These are phyloP conservation scores for Phrynocephalus guinanensis DNA, from an alignment of 2,797 vertebrate genomes.

Conservation along the genomic window DNA sequence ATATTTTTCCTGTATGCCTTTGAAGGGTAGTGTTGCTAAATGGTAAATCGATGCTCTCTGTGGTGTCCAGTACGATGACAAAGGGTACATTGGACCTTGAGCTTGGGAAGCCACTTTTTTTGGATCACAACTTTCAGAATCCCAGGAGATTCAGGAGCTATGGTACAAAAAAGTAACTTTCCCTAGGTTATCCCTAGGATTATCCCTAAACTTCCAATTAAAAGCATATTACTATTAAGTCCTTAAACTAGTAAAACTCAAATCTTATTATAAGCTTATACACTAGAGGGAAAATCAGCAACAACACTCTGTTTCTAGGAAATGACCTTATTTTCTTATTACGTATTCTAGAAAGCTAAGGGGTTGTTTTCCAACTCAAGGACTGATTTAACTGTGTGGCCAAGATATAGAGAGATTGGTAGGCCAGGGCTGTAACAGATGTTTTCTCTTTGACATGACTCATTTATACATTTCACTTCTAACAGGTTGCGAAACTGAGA, in stretches of 20 bases:
- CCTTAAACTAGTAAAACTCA: neutral
- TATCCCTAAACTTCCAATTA: neutral
- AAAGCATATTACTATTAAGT: neutral
- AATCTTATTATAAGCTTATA: neutral
- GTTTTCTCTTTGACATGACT: neutral
- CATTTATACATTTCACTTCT: neutral
- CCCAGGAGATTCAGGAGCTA: too few relatives aligned
- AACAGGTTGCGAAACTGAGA: slow-evolving; percentile 20
- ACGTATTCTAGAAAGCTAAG: neutral
- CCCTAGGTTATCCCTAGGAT: too few relatives aligned
- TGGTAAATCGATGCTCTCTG: too few relatives aligned
- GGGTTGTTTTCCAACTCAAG: neutral
- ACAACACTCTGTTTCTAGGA: neutral
- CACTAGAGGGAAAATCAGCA: neutral
- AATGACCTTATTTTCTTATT: neutral
- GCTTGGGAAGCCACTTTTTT: too few relatives aligned
- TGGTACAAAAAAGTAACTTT: too few relatives aligned
- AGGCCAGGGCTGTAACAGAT: neutral
- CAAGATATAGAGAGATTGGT: slow-evolving; percentile 22
- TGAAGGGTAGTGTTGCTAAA: too few relatives aligned
- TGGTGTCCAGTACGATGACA: too few relatives aligned
- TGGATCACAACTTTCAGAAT: too few relatives aligned
- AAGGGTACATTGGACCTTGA: too few relatives aligned
- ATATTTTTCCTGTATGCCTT: too few relatives aligned
- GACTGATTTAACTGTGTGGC: neutral